A percentile compares a stretch with the other conserved stretches of the same genome.
Evolutionary conservation across 1,140 invertebrate species (phyloP).

Genomic region (Meloidogyne chitwoodi): DNA sequence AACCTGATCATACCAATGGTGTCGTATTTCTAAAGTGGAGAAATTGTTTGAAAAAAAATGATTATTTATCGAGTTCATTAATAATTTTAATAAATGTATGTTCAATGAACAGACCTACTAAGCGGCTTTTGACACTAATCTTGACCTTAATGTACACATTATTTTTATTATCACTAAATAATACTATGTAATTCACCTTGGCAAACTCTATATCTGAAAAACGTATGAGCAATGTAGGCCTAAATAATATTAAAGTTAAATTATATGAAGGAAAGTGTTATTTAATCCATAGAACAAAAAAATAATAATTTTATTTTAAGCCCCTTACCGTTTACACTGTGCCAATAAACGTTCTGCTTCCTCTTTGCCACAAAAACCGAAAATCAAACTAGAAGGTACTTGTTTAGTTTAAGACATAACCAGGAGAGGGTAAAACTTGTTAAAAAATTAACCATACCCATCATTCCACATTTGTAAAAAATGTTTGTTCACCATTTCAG

Average conservation of each 20-base stretch:
- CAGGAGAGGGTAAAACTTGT: not conserved
- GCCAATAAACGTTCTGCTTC: conserved; percentile 53
- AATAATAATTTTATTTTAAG: not conserved
- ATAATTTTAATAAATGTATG: not conserved
- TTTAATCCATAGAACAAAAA: too few species aligned
- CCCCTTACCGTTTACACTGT: conserved; percentile 31
- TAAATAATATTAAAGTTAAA: not conserved
- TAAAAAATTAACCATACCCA: conserved; percentile 23
- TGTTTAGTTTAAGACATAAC: not conserved
- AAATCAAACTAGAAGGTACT: conserved; percentile 40
- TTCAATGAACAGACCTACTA: conserved; percentile 39
- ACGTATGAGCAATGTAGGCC: conserved; percentile 50
- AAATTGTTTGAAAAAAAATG: too few species aligned
- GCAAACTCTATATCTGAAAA: conserved; percentile 60
- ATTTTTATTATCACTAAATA: not conserved
- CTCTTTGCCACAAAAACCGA: conserved; percentile 57
- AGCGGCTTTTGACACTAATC: conserved; percentile 54
- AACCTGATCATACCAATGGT: conserved; percentile 58
- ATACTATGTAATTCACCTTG: conserved; percentile 28
- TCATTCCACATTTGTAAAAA: conserved; percentile 59
- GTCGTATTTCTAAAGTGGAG: conserved; percentile 49
- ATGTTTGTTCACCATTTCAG: conserved; percentile 58
- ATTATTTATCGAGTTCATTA: too few species aligned
- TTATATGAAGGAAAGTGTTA: too few species aligned
- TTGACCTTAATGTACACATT: conserved; percentile 36